Evolutionary conservation across 2,888 invertebrate species (phyloP), one percentile per base, ranked within the genome.

Genomic region (Napeogenes sylphis): DNA sequence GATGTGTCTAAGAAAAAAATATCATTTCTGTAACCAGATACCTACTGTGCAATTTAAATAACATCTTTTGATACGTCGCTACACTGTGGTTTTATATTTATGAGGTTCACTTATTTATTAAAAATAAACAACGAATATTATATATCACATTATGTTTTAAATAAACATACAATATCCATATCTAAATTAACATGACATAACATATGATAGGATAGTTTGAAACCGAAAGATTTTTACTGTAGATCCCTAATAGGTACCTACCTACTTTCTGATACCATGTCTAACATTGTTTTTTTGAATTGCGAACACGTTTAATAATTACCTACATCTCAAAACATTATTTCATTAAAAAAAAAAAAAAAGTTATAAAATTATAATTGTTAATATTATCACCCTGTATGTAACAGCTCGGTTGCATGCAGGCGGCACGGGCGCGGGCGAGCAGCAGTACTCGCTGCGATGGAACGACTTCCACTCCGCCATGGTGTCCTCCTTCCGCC

Each of bases 401-500:
- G 8, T 42, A 67, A 67, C 68, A 70, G 68, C 66, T 68, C 70
- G 67, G 69, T 70, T 67, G 64, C 68, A 70, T 68, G 66, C 81
- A 86, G 88, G 87, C 84, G 85, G 85, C 84, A 84, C 79, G 42
- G 42, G 42, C 80, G 82, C 78, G 88, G 95, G 94, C 68, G 90
- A 90, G 91, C 96, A 97, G 92, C 97, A 97, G 88, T 97, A 97
- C 90, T 96, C 97, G 85, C 93, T 97, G 87, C 94, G 97, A 80
- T 97, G 97, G 97, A 97, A 97, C 87, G 97, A 97, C 91, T 97
- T 97, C 92, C 97, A 97, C 87, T 94, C 96, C 72, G 97, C 96
- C 79, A 96, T 97, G 89, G 93, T 97, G 76, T 95, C 95, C 72
- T 96, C 97, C 72, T 97, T 98, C 91, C 93, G 97, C 73, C 95